Conservation (phyloP, 1,140 invertebrate genomes). For the Oryzaephilus surinamensis region DNA sequence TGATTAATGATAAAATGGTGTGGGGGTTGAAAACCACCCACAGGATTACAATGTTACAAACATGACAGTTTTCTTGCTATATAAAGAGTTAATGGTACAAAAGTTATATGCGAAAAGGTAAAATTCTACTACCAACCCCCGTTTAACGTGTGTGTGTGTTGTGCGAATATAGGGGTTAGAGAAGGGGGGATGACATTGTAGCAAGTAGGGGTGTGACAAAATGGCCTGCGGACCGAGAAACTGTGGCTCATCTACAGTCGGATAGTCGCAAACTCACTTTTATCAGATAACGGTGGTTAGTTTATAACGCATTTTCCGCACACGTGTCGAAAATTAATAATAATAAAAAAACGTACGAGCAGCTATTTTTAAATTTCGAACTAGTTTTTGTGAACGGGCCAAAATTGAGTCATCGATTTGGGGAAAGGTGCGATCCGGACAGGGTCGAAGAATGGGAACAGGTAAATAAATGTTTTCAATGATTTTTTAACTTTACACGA, state of each 20-base stretch:
- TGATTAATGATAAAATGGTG: too few relatives aligned
- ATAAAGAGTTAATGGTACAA: too few relatives aligned
- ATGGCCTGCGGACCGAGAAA: constrained; percentile 35
- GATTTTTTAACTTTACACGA: too few relatives aligned
- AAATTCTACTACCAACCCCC: too few relatives aligned
- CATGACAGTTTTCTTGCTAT: too few relatives aligned
- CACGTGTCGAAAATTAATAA: not conserved
- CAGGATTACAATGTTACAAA: too few relatives aligned
- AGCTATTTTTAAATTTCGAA: not conserved
- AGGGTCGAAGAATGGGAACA: constrained; percentile 35
- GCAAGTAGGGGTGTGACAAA: constrained; percentile 35
- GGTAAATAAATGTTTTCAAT: constrained; percentile 23
- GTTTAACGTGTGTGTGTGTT: not conserved
- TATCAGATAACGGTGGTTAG: constrained; percentile 7
- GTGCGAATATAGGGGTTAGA: constrained; percentile 12
- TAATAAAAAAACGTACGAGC: not conserved
- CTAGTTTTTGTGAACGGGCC: constrained; percentile 11
- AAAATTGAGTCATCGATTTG: constrained; percentile 36
- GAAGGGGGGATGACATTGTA: constrained; percentile 30
- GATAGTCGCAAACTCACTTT: constrained; percentile 27
- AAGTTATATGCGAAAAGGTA: too few relatives aligned
- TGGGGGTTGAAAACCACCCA: constrained; percentile 5
- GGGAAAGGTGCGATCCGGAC: constrained; percentile 32
- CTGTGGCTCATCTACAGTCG: constrained; percentile 29
- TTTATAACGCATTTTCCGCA: not conserved